Conservation (phyloP, 2,888 invertebrate species). For the Cynaeus angustus region DNA sequence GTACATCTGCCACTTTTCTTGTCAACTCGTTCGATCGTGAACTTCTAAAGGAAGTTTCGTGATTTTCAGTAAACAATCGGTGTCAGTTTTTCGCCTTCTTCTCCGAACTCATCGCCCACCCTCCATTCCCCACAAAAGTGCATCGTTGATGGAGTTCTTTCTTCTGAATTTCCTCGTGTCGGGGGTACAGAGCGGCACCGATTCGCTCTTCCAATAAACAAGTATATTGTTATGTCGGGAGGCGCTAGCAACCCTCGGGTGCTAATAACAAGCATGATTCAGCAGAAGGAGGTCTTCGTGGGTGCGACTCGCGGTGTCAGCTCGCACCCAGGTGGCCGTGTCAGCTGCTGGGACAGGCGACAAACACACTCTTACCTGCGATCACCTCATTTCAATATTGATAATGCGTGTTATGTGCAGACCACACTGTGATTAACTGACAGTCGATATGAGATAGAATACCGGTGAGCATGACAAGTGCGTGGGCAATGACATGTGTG, state of each 20-base stretch:
- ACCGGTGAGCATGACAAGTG: constrained; percentile 63
- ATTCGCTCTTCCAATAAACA: constrained; percentile 60
- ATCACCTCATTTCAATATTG: constrained; percentile 69
- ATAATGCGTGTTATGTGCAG: constrained; percentile 66
- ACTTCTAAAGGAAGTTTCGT: too few species aligned
- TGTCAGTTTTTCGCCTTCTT: too few species aligned
- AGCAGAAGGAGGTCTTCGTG: constrained; percentile 66
- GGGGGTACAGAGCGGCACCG: constrained; percentile 39
- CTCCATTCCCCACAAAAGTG: not conserved
- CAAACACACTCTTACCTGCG: constrained; percentile 64
- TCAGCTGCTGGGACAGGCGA: constrained; percentile 69
- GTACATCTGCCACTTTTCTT: too few species aligned
- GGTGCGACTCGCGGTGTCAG: constrained; percentile 65
- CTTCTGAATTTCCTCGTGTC: not conserved
- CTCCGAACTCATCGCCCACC: too few species aligned
- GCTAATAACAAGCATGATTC: constrained; percentile 67
- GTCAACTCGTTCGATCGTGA: too few species aligned
- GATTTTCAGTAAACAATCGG: too few species aligned
- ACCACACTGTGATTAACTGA: constrained; percentile 68
- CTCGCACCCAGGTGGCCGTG: constrained; percentile 69
- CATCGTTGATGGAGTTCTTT: constrained; percentile 4
- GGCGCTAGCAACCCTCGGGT: constrained; percentile 62
- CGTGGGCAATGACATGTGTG: constrained; percentile 65
- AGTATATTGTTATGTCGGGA: constrained; percentile 59
- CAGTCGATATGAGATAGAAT: constrained; percentile 67